Evolutionary conservation across 2,888 invertebrate species (phyloP).

Genomic region (Ctena decussata): DNA sequence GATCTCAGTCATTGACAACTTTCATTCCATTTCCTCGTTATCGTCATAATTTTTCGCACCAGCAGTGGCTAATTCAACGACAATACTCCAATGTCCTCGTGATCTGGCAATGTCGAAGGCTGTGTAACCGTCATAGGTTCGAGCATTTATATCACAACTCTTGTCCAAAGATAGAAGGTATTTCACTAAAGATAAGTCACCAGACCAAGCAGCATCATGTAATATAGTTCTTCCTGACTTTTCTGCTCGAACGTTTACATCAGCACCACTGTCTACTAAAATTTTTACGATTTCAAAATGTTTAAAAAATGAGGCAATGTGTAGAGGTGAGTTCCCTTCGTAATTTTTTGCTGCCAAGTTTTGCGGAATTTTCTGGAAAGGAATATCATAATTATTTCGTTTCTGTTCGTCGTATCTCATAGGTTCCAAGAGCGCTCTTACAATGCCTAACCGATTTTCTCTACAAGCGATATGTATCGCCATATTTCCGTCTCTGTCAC

Average conservation of each 20-base stretch:
- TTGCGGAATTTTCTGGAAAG: conserved; percentile 50
- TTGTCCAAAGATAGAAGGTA: background rate
- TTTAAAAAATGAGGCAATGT: conserved; percentile 38
- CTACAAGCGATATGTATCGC: conserved; percentile 59
- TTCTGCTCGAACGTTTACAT: conserved; percentile 16
- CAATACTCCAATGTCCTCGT: background rate
- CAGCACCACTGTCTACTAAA: conserved; percentile 33
- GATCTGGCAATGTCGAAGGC: background rate
- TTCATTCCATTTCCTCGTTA: too few species aligned
- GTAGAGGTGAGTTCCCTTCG: conserved; percentile 47
- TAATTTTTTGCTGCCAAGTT: conserved; percentile 42
- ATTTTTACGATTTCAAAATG: conserved; percentile 39
- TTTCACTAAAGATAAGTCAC: background rate
- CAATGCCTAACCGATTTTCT: conserved; percentile 17
- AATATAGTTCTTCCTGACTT: conserved; percentile 22
- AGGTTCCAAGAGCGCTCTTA: conserved; percentile 29
- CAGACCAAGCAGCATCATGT: background rate
- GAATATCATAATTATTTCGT: conserved; percentile 44
- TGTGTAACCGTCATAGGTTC: background rate
- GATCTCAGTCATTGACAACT: too few species aligned
- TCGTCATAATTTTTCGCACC: background rate
- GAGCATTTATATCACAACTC: background rate
- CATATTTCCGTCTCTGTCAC: conserved; percentile 56
- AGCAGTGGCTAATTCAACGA: background rate
- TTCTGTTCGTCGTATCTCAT: conserved; percentile 52